phyloP scores from a whole-genome alignment of 2,113 vertebrate genomes.

The Thinocorus orbignyianus region DNA sequence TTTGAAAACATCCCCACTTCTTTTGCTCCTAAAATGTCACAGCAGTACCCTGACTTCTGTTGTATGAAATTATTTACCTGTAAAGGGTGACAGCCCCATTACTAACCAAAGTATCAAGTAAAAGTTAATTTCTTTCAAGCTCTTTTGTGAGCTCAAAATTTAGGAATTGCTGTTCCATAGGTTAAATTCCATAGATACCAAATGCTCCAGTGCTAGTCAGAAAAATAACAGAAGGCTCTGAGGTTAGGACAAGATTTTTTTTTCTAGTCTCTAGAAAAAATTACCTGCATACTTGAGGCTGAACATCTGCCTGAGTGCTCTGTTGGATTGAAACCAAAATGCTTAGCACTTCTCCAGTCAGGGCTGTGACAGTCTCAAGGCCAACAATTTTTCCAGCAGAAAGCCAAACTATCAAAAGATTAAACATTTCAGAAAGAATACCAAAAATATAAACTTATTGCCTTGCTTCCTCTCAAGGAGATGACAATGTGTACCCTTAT shows the following conservation, averaged over 20 bases:
- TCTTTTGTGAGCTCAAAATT: not conserved
- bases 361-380: conserved; percentile 25
- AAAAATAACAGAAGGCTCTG: conserved; percentile 18
- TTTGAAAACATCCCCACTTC: not conserved
- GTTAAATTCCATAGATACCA: not conserved
- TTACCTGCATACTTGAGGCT: conserved; percentile 36
- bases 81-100: not conserved
- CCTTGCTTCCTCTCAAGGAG: conserved; percentile 15
- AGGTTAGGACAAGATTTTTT: not conserved
- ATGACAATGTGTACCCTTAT: not conserved
- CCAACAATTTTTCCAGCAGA: conserved; percentile 16
- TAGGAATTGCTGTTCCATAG: not conserved
- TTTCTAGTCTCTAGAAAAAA: not conserved
- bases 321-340: conserved; percentile 47
- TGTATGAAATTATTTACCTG: not conserved
- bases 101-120: not conserved
- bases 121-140: not conserved
- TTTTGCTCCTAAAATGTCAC: not conserved
- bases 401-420: conserved; percentile 10
- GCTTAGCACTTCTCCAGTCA: not conserved
- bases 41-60: not conserved
- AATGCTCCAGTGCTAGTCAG: not conserved
- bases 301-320: conserved; percentile 50
- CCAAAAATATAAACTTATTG: not conserved
- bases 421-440: conserved; percentile 12